These are phyloP conservation scores for Lasioglossum calceatum DNA, from an alignment of 2,888 invertebrate genomes.

Conservation along the genomic window DNA sequence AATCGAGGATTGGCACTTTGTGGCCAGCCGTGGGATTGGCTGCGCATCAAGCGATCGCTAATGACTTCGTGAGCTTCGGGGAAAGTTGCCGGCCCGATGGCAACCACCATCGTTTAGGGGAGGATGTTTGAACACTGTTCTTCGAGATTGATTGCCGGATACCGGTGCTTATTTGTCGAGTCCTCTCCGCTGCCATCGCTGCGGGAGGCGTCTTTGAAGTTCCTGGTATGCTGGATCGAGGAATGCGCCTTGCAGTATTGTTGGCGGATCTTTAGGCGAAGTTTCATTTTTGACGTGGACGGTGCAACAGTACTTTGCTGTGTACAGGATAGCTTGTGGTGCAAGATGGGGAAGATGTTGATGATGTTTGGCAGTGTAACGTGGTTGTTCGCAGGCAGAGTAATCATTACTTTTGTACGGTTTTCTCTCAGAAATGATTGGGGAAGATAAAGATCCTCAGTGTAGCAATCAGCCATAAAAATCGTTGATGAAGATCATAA, in stretches of 20 bases:
- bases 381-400: no score
- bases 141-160: neutral
- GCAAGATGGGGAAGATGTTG: neutral
- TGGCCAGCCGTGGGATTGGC: neutral
- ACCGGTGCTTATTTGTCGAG: neutral
- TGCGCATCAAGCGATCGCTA: neutral
- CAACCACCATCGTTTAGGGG: neutral
- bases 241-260: neutral
- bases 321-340: neutral
- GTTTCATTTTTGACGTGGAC: neutral
- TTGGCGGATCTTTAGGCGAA: neutral
- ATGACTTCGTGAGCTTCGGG: slow-evolving; percentile 7
- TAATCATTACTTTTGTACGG: no score
- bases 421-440: no score
- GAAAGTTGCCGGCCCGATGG: neutral
- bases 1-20: slow-evolving; percentile 6
- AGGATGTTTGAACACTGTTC: neutral
- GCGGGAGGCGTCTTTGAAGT: neutral
- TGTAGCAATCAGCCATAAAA: no score
- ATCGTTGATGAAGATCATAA: no score
- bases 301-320: neutral
- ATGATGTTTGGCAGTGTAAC: no score
- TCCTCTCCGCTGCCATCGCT: neutral
- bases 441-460: no score
- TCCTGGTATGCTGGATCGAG: neutral